Percentiles rank a stretch among this genome's conserved stretches.
These are phyloP conservation scores for Serranus cabrilla DNA, from an alignment of 2,797 vertebrate genomes.

Conservation along the genomic window DNA sequence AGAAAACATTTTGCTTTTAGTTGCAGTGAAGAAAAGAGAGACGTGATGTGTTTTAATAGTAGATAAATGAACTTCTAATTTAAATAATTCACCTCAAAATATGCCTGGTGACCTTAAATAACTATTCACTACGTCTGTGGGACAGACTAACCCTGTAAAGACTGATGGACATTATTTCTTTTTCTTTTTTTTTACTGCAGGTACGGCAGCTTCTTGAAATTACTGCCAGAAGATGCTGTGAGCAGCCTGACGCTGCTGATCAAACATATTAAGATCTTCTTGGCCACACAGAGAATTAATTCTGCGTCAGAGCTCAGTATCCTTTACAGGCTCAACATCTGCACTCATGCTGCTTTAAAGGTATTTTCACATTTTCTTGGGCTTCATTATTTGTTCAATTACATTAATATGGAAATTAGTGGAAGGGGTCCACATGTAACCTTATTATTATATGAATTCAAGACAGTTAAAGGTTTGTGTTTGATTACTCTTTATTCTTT, in stretches of 20 bases:
- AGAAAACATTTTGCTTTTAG: neutral
- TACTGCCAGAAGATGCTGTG: slow-evolving; percentile 85
- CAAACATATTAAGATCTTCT: slow-evolving; percentile 87
- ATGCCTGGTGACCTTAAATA: neutral
- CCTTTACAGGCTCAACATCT: slow-evolving; percentile 77
- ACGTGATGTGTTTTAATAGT: neutral
- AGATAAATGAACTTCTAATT: no score
- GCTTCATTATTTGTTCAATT: fast-evolving
- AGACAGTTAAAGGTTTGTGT: no score
- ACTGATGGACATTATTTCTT: neutral
- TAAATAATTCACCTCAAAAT: neutral
- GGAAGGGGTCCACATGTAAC: neutral
- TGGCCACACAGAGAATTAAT: slow-evolving; percentile 86
- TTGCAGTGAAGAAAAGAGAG: neutral
- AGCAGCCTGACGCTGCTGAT: slow-evolving; percentile 86
- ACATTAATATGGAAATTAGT: neutral
- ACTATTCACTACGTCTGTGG: neutral
- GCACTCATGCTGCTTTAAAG: neutral
- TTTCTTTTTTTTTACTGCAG: slow-evolving; percentile 74
- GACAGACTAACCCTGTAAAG: neutral
- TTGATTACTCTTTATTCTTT: neutral
- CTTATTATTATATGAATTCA: neutral
- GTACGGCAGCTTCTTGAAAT: slow-evolving; percentile 89
- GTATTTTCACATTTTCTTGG: neutral
- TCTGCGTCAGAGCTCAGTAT: slow-evolving; percentile 89